A percentile compares a stretch with the other conserved stretches of the same genome.
Evolutionary conservation across 2,888 invertebrate genomes (phyloP).

Genomic region (Andricus curvator): DNA sequence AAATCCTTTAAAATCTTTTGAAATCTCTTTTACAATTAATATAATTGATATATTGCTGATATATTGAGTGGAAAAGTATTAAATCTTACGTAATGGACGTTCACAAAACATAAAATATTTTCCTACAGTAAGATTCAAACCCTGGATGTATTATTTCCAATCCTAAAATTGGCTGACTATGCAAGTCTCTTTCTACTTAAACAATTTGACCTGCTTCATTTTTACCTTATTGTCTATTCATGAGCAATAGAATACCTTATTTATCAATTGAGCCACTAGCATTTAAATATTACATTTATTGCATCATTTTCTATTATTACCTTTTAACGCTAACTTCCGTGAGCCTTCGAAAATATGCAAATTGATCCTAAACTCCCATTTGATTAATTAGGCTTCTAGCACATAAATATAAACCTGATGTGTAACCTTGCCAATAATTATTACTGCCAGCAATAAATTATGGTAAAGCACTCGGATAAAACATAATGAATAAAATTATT

Average conservation of each 20-base stretch:
- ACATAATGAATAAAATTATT: constrained; percentile 11
- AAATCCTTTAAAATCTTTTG: too few species aligned
- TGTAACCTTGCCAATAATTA: constrained; percentile 11
- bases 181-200: background rate
- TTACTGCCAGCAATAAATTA: constrained; percentile 21
- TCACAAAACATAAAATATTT: too few species aligned
- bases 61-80: too few species aligned
- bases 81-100: too few species aligned
- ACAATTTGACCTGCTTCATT: background rate
- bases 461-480: background rate
- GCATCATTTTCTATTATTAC: background rate
- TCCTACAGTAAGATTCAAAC: too few species aligned
- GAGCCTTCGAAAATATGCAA: background rate
- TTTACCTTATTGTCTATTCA: background rate
- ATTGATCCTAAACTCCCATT: background rate
- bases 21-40: too few species aligned
- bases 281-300: background rate
- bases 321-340: background rate
- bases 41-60: too few species aligned
- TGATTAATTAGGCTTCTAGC: background rate
- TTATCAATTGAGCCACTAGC: background rate
- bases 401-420: background rate
- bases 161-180: background rate
- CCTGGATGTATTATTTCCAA: too few species aligned
- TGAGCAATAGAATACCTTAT: background rate